Percentiles rank a stretch among this genome's conserved stretches.
phyloP scores from a whole-genome alignment of 2,888 invertebrate genomes.

The Andrena bucephala region DNA sequence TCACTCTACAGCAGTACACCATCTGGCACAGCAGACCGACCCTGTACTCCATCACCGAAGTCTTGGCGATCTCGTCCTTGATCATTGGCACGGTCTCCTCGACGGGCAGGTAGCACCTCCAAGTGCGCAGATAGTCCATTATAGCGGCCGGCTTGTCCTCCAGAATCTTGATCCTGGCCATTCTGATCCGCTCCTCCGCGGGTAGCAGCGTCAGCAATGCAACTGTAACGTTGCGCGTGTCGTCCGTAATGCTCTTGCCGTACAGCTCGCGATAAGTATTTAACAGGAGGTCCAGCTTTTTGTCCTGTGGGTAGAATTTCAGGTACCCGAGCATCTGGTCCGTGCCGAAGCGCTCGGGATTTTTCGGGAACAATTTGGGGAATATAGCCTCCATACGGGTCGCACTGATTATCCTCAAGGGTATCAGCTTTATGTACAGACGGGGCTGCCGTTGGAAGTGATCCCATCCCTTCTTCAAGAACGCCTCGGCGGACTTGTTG shows the following conservation, averaged over 20 bases:
- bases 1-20: constrained; percentile 78
- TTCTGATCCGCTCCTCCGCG: constrained; percentile 67
- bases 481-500: constrained; percentile 66
- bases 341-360: constrained; percentile 42
- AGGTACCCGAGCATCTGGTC: constrained; percentile 60
- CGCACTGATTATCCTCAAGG: constrained; percentile 66
- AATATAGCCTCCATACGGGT: constrained; percentile 72
- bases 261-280: constrained; percentile 73
- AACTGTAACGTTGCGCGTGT: constrained; percentile 51
- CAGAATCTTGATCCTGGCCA: constrained; percentile 72
- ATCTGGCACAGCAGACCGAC: constrained; percentile 68
- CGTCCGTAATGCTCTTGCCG: constrained; percentile 59
- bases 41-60: constrained; percentile 58
- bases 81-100: constrained; percentile 71
- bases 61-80: constrained; percentile 69
- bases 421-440: constrained; percentile 66
- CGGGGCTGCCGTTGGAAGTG: constrained; percentile 69
- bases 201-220: constrained; percentile 71
- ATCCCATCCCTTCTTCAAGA: constrained; percentile 73
- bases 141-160: background rate
- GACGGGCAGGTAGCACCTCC: constrained; percentile 77
- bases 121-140: constrained; percentile 33
- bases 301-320: constrained; percentile 69
- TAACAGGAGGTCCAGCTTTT: constrained; percentile 62
- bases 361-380: constrained; percentile 65